Evolutionary conservation across 2,797 vertebrate species (phyloP).

Genomic region (Centropyge bicolor): DNA sequence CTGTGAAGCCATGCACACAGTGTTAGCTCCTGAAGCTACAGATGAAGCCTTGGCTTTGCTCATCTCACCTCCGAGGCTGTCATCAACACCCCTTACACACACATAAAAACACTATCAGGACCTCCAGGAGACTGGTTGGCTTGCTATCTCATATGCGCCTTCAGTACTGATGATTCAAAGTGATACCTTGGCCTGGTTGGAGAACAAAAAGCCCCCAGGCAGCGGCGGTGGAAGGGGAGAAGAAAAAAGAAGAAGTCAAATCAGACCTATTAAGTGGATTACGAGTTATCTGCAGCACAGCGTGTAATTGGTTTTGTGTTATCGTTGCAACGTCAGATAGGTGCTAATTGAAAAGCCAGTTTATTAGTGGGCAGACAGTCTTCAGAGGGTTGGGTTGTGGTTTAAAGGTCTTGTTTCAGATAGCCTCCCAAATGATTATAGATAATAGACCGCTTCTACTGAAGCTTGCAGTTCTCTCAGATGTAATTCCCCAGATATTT

Average conservation of each 20-base stretch:
- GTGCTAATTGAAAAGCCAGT: constrained; percentile 82
- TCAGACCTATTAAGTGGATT: constrained; percentile 81
- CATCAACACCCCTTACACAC: constrained; percentile 56
- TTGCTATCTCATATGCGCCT: constrained; percentile 57
- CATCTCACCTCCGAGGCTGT: constrained; percentile 46
- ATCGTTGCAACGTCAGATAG: constrained; percentile 77
- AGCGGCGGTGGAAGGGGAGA: constrained; percentile 35
- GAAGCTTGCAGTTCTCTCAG: constrained; percentile 40
- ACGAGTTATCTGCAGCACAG: constrained; percentile 76
- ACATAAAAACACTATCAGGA: constrained; percentile 48
- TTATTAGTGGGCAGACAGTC: constrained; percentile 74
- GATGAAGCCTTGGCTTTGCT: constrained; percentile 34
- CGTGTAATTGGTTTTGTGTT: constrained; percentile 84
- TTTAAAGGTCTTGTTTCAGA: constrained; percentile 78
- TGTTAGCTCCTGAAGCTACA: constrained; percentile 32
- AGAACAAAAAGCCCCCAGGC: constrained; percentile 58
- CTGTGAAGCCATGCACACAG: constrained; percentile 27
- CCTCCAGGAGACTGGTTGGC: constrained; percentile 48
- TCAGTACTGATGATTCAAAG: constrained; percentile 69
- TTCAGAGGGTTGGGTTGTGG: constrained; percentile 62
- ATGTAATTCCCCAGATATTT: constrained; percentile 43
- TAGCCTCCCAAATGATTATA: constrained; percentile 71
- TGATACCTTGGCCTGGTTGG: constrained; percentile 64
- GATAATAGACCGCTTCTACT: constrained; percentile 61
- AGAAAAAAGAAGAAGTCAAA: constrained; percentile 66